Base-by-base conservation (phyloP, 2,113 vertebrate species). In the Trichechus manatus region DNA sequence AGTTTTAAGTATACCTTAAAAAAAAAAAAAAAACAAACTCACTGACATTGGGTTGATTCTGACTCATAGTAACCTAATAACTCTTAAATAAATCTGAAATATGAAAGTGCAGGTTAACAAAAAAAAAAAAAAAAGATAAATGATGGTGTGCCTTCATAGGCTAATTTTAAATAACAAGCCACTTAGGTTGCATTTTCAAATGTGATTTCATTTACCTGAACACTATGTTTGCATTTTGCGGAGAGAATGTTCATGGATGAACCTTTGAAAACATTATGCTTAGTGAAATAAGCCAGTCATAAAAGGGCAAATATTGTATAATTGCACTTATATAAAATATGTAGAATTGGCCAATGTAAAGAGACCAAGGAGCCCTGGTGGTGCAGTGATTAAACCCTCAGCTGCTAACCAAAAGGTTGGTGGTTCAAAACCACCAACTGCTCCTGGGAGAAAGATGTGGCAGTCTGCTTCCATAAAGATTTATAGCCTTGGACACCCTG, bases 1-100 rank as follows among this genome's bases (percentile, higher is more conserved):
- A 97, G 92, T 80, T 72, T 91, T 95, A 95, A 80, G 7, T 85
- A 53, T 87, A 70, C 7, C 31, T 86, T 95, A 78, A 74, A 74
- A 36, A 72, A 20, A 66, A 9, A 31, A 27, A 29, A 11, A 22
- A 39, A 39, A 1, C 36, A 22, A 39, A 9, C 36, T 36, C 6
- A 9, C 72, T 74, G n/a, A 6, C 13, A 7, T 36, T 9, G n/a
- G 39, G 19, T 22, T 7, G 9, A 4, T 36, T 74, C 70, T 19
- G 10, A 56, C 50, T 80, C 36, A 66, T 87, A 94, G 68, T 3
- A 15, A 39, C 36, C 22, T 25, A 25, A 17, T 31, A 92, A 72
- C 9, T 50, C 27, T 79, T 79, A 86, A 88, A 10, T 56, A 56
- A 42, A 44, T 11, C 25, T 96, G 42, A 92, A 88, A 82, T 79